These are phyloP conservation scores for Rhingia rostrata DNA, from an alignment of 2,888 invertebrate species.

Conservation along the genomic window DNA sequence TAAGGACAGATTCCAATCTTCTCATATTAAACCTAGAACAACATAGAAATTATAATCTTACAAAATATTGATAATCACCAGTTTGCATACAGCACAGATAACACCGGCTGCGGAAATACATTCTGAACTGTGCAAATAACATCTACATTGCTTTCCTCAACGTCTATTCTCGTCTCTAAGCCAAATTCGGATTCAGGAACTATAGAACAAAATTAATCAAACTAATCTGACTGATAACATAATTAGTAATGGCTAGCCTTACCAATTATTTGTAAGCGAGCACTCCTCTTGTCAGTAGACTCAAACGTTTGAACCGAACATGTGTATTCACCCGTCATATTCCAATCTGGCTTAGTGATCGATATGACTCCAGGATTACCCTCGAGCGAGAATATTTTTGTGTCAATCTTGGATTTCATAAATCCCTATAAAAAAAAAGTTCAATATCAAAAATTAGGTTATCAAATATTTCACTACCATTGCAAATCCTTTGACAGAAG, in stretches of 20 bases:
- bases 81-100: slow-evolving; percentile 81
- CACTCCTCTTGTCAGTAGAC: slow-evolving; percentile 82
- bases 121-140: slow-evolving; percentile 82
- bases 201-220: slow-evolving; percentile 77
- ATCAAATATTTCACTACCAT: slow-evolving; percentile 77
- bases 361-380: slow-evolving; percentile 82
- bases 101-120: slow-evolving; percentile 81
- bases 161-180: slow-evolving; percentile 81
- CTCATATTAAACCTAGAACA: slow-evolving; percentile 80
- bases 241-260: slow-evolving; percentile 75
- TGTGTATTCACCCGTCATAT: slow-evolving; percentile 83
- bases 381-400: slow-evolving; percentile 81
- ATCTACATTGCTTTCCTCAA: slow-evolving; percentile 80
- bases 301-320: slow-evolving; percentile 83
- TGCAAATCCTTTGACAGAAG: slow-evolving; percentile 82
- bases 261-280: slow-evolving; percentile 83
- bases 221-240: too few relatives aligned
- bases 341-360: slow-evolving; percentile 83
- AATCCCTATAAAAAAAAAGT: slow-evolving; percentile 78
- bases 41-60: background rate
- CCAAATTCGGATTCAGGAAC: slow-evolving; percentile 83
- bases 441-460: slow-evolving; percentile 76
- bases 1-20: slow-evolving; percentile 81
- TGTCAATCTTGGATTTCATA: slow-evolving; percentile 83
- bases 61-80: background rate